Evolutionary conservation across 2,888 invertebrate species (phyloP).

Genomic region (Tipula lateralis): DNA sequence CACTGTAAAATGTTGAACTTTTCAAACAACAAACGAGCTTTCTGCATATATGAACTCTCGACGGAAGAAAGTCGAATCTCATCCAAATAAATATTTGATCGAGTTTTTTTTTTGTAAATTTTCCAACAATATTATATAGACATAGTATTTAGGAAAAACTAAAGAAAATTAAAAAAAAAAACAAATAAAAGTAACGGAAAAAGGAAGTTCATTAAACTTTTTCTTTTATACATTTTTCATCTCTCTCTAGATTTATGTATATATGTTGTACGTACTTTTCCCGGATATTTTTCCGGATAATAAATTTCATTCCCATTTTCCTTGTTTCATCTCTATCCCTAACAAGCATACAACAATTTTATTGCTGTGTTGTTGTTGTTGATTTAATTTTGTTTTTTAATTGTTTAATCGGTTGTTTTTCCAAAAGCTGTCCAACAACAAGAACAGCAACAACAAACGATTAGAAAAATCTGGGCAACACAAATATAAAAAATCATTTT

Average conservation of each 20-base stretch:
- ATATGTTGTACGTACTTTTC: too few species aligned
- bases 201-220: background rate
- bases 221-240: background rate
- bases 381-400: background rate
- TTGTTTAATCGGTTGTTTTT: background rate
- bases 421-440: background rate
- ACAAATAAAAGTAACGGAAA: background rate
- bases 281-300: background rate
- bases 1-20: background rate
- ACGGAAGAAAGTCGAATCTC: background rate
- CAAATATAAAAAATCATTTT: background rate
- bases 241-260: background rate
- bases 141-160: background rate
- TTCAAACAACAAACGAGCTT: background rate
- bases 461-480: background rate
- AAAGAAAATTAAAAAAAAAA: background rate
- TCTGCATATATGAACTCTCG: background rate
- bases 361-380: background rate
- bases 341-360: background rate
- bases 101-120: background rate
- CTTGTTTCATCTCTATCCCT: background rate
- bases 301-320: background rate
- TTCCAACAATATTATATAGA: background rate
- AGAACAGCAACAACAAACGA: background rate
- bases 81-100: background rate